Evolutionary conservation across 2,888 invertebrate species (phyloP), one percentile per base, ranked within the genome.

Genomic region (Diachrysia chrysitis): DNA sequence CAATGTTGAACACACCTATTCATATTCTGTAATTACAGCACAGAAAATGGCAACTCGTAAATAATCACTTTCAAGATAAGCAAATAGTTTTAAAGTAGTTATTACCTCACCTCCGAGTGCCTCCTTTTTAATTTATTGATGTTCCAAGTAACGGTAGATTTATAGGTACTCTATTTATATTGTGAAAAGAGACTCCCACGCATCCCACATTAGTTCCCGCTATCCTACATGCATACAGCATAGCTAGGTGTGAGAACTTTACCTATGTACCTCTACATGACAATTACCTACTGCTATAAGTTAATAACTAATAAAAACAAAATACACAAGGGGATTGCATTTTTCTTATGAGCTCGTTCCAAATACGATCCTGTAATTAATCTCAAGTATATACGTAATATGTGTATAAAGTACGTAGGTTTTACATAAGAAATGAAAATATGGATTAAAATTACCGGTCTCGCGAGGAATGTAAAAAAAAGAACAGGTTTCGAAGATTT

Each of bases 31-130:
- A 89, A 89, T 90, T 90, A 86, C 85, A 88, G 87, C 85, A 87
- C 81, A 87, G 84, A 88, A 89, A 89, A 91, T 93, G 92, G 89
- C 92, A 93, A 93, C 90, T 60, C 61, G 72, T 79, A 79, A 79
- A 81, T 87, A 79, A 82, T 81, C 81, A 79, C 76, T 77, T 79
- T 83, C 73, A 68, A 81, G 67, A 79, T 79, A 75, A 76, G 71
- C 76, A 67, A 78, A 78, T 76, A 73, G 70, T 78, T 81, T 66
- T 16, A 35, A 70, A 69, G 56, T 72, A 62, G 63, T 69, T 56
- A 56, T 63, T 63, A 17, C 53, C 32, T 54, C 48, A 46, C 23
- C 29, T 57, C 64, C 19, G 5, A 29, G 25, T 55, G 51, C n/a
- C 21, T 48, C 32, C 64, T 63, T 56, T 69, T 71, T 62, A 63